phyloP scores from a whole-genome alignment of 2,113 vertebrate genomes.

The Cathartes aura region DNA sequence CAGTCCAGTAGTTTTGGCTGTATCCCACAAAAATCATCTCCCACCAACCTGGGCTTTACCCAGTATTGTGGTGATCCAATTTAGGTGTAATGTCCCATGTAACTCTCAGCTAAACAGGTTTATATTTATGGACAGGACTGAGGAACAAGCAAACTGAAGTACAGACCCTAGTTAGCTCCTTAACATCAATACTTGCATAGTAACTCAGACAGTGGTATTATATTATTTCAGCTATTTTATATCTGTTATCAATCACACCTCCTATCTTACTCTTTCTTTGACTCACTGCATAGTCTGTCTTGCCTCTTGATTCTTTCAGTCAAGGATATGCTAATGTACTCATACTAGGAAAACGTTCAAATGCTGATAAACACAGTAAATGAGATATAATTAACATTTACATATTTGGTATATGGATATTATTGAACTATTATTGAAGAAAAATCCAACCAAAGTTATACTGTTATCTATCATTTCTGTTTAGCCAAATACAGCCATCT shows the following conservation, averaged over 20 bases:
- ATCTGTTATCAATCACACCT: neutral
- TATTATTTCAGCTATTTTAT: neutral
- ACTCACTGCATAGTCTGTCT: neutral
- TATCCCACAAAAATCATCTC: neutral
- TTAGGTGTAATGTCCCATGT: rapidly evolving
- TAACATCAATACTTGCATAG: neutral
- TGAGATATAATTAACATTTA: neutral
- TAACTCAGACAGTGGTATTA: neutral
- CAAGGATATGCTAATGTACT: neutral
- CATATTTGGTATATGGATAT: neutral
- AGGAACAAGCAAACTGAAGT: neutral
- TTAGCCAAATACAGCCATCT: neutral
- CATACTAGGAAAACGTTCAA: neutral
- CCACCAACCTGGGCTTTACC: neutral
- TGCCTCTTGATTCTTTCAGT: neutral
- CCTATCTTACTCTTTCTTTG: neutral
- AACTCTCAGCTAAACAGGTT: neutral
- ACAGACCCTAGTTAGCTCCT: neutral
- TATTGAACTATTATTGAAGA: neutral
- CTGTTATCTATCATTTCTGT: neutral
- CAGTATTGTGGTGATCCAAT: neutral
- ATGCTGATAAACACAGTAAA: neutral
- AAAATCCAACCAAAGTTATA: neutral
- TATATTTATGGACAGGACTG: neutral
- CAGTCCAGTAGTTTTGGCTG: neutral